Conservation (phyloP, 2,888 invertebrate species). For the Dolichomitus sp. region DNA sequence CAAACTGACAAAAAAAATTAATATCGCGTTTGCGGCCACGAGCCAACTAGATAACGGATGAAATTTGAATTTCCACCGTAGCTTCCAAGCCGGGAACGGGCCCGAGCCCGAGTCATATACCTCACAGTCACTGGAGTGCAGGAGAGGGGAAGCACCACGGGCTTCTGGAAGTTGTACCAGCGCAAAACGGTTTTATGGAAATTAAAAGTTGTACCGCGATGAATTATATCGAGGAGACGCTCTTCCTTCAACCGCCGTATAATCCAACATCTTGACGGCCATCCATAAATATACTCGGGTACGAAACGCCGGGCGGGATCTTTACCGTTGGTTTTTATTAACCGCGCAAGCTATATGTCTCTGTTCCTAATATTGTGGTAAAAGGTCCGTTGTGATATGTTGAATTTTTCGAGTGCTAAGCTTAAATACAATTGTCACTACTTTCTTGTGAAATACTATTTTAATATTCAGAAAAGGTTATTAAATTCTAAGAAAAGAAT, state of each 20-base stretch:
- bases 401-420: background rate
- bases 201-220: constrained; percentile 79
- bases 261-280: constrained; percentile 66
- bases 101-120: background rate
- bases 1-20: constrained; percentile 72
- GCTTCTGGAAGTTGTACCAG: constrained; percentile 68
- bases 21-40: constrained; percentile 67
- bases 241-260: constrained; percentile 29
- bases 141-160: constrained; percentile 31
- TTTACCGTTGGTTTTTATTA: constrained; percentile 44
- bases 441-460: constrained; percentile 26
- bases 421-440: background rate
- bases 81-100: constrained; percentile 22
- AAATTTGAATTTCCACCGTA: constrained; percentile 77
- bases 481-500: background rate
- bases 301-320: constrained; percentile 37
- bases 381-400: background rate
- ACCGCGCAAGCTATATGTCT: background rate
- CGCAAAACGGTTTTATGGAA: constrained; percentile 79
- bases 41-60: constrained; percentile 74
- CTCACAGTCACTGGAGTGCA: constrained; percentile 17
- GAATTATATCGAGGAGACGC: constrained; percentile 73
- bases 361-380: background rate
- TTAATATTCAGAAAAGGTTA: background rate
- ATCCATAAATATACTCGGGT: constrained; percentile 60